Evolutionary conservation across 2,113 vertebrate genomes (phyloP), one percentile per base, ranked within the genome.

Genomic region (Anolis sagrei): DNA sequence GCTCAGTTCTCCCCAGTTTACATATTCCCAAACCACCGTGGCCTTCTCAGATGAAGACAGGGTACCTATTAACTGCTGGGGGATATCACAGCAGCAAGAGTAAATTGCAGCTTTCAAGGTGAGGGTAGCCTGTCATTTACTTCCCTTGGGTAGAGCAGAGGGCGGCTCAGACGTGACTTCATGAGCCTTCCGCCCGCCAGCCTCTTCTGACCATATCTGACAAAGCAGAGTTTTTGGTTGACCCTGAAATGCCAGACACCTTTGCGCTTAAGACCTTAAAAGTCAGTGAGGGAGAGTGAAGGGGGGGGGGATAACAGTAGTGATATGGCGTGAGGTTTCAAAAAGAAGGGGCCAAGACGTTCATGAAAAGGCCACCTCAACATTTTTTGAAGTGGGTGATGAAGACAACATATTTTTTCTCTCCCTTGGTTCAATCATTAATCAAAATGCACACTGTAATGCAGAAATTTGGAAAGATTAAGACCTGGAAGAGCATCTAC

Each of bases 1-100:
- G 90, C 88, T 87, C 70, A n/a, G 1, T 61, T 34, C 90, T 81
- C 79, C 29, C 87, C 70, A 90, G 82, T 84, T 89, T 85, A 23
- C 90, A 73, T 73, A 76, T 61, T 79, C 79, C 70, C 64, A 82
- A 66, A 88, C 93, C 90, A 66, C 88, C 79, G 79, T 1, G 83
- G 90, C 81, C 89, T 92, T 81, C 89, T 48, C 29, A 2, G 29
- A 89, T 82, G 85, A 0, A 76, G 69, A 75, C 91, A 93, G 91
- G 66, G 90, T 94, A 89, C 91, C 90, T n/a, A 91, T 93, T 92
- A 93, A 74, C 89, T 90, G 86, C 89, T 82, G 86, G 83, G 84
- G 32, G 90, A 82, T 87, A 88, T 89, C 0, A 64, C 90, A 85
- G 87, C 0, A 82, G 88, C 79, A 91, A 66, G 66, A 84, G 25